A percentile compares a stretch with the other conserved stretches of the same genome.
Evolutionary conservation across 2,797 vertebrate genomes (phyloP).

Genomic region (Tokudaia tokunoshimensis): DNA sequence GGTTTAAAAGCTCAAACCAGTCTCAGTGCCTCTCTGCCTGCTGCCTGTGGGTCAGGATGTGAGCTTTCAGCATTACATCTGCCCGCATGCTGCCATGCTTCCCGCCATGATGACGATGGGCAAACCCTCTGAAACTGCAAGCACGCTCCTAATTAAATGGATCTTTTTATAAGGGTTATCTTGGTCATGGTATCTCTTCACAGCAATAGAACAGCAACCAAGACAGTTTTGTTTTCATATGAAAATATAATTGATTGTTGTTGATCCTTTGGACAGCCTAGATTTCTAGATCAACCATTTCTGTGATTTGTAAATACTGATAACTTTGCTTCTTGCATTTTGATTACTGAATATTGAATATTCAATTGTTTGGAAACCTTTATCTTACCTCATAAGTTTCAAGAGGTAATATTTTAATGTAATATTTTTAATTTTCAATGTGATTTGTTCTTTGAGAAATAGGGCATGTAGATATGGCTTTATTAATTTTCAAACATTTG

Average conservation of each 20-base stretch:
- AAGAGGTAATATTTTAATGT: background rate
- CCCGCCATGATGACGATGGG: background rate
- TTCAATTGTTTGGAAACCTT: background rate
- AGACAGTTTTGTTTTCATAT: background rate
- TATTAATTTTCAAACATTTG: constrained; percentile 27
- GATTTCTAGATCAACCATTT: background rate
- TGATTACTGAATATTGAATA: constrained; percentile 1
- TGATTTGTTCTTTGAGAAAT: background rate
- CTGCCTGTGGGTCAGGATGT: background rate
- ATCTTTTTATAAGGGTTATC: background rate
- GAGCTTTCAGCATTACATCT: background rate
- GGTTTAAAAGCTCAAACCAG: background rate
- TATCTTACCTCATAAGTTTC: background rate
- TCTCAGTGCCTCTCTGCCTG: background rate
- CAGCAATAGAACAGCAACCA: background rate
- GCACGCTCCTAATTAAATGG: background rate
- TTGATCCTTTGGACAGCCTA: background rate
- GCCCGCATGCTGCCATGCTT: background rate
- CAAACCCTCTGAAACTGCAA: background rate
- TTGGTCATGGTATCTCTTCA: background rate
- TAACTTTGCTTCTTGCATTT: background rate
- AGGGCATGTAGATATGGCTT: background rate
- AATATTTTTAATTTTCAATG: constrained; percentile 37
- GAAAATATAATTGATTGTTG: background rate
- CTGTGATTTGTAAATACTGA: background rate